Percentiles rank a stretch among this genome's conserved stretches.
Evolutionary conservation across 1,140 invertebrate genomes (phyloP).

Genomic region (Brachystomella parvula): DNA sequence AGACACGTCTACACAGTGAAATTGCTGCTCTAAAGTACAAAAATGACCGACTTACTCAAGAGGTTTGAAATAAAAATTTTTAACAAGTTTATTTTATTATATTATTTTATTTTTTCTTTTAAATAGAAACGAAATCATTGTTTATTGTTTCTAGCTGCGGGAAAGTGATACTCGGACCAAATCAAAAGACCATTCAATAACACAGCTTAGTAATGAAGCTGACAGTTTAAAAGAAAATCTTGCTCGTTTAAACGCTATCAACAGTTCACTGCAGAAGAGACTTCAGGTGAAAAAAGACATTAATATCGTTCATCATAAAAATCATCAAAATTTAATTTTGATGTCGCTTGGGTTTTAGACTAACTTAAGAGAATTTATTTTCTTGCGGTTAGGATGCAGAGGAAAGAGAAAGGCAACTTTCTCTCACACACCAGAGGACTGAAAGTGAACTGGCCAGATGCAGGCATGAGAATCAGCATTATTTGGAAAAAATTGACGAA

Average conservation of each 20-base stretch:
- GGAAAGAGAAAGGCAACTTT: constrained; percentile 59
- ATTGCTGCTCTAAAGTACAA: constrained; percentile 70
- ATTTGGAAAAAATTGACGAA: constrained; percentile 66
- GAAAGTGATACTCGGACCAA: constrained; percentile 31
- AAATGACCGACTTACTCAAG: constrained; percentile 62
- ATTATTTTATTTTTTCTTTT: background rate
- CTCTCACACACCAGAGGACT: constrained; percentile 53
- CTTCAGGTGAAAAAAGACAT: constrained; percentile 49
- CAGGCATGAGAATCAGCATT: constrained; percentile 61
- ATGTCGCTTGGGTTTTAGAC: background rate
- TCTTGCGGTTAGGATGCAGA: constrained; percentile 54
- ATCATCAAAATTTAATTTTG: background rate
- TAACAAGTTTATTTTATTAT: background rate
- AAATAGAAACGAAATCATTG: background rate
- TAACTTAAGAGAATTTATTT: no score
- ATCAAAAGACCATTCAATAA: constrained; percentile 30
- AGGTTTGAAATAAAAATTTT: constrained; percentile 49
- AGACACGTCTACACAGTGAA: constrained; percentile 57
- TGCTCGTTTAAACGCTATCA: constrained; percentile 67
- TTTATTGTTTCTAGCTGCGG: constrained; percentile 20
- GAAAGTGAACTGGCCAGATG: constrained; percentile 62
- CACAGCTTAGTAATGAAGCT: constrained; percentile 46
- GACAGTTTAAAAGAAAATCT: constrained; percentile 68
- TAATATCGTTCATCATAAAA: background rate
- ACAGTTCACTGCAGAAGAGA: constrained; percentile 65